Conservation (phyloP, 1,140 invertebrate genomes). For the Ceratitis capitata region DNA sequence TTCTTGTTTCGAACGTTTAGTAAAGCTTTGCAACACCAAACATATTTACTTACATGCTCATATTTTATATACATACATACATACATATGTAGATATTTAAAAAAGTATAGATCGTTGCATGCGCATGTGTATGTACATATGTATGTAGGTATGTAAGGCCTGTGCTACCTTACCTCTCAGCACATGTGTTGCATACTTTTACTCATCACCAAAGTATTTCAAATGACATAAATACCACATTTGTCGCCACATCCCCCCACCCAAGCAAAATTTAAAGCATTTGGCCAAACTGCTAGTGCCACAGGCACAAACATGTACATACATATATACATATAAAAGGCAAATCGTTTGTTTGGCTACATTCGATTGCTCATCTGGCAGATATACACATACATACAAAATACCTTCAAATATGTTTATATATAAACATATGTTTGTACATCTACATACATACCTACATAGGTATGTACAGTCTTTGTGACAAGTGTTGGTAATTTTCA, state of each 20-base stretch:
- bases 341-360: neutral
- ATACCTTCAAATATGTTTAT: neutral
- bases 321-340: neutral
- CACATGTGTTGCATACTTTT: no score
- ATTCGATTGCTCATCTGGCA: neutral
- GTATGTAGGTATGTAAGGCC: neutral
- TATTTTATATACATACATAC: no score
- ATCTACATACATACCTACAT: neutral
- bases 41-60: no score
- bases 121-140: neutral
- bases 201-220: no score
- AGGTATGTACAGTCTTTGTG: neutral
- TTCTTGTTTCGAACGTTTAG: neutral
- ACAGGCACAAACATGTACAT: neutral
- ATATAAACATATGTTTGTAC: neutral
- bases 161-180: no score
- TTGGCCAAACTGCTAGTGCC: no score
- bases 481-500: neutral
- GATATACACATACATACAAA: neutral
- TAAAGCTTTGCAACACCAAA: constrained; percentile 10
- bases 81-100: no score
- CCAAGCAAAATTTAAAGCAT: no score
- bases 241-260: no score
- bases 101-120: neutral
- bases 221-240: no score